Percentiles rank a stretch among this genome's conserved stretches.
These are phyloP conservation scores for Bagarius yarrelli DNA, from an alignment of 2,113 vertebrate genomes.

Conservation along the genomic window DNA sequence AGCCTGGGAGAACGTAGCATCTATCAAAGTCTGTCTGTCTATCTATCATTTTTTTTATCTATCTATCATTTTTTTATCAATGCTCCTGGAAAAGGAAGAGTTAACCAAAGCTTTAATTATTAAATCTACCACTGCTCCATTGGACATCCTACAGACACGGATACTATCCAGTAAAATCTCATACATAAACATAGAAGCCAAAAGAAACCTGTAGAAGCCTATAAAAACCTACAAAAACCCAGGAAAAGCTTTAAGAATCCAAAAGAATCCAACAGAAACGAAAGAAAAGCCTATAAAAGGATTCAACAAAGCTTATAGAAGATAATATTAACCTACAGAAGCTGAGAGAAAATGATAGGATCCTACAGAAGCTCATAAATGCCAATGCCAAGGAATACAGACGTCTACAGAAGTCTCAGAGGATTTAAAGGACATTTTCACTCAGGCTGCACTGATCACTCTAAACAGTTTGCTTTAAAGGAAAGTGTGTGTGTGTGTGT, in stretches of 20 bases:
- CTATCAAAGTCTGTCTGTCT: too few species aligned
- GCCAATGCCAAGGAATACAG: too few species aligned
- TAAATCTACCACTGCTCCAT: background rate
- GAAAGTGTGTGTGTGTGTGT: slow-evolving; percentile 15
- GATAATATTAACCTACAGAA: background rate
- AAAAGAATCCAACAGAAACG: background rate
- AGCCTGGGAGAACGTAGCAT: too few species aligned
- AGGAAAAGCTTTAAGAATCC: background rate
- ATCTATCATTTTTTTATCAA: too few species aligned
- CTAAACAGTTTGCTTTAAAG: background rate
- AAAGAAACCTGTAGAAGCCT: background rate
- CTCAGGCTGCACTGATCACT: background rate
- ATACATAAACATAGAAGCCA: background rate
- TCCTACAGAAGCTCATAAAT: background rate
- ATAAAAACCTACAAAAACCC: background rate
- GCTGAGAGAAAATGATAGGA: background rate
- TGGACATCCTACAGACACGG: background rate
- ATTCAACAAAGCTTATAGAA: background rate
- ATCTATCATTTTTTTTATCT: too few species aligned
- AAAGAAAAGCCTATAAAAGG: background rate
- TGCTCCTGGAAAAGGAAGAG: too few species aligned
- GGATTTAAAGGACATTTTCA: background rate
- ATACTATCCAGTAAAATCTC: background rate
- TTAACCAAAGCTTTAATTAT: too few species aligned
- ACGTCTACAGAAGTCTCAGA: too few species aligned